Conservation (phyloP, 1,140 invertebrate species). For the Trissolcus basalis region DNA sequence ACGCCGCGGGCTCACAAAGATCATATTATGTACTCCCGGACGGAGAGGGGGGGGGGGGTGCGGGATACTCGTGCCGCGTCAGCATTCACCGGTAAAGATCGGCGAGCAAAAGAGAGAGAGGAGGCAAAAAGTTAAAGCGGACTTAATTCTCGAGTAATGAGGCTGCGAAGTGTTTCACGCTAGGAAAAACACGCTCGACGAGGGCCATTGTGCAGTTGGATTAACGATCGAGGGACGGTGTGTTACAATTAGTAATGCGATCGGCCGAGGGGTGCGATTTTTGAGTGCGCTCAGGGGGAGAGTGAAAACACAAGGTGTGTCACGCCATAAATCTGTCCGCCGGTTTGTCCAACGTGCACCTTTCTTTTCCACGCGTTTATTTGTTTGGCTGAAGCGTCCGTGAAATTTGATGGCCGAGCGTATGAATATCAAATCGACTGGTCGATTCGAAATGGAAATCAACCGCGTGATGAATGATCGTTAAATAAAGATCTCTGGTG, state of each 20-base stretch:
- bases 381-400: too few species aligned
- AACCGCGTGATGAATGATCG: too few species aligned
- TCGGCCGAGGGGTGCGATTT: conserved; percentile 12
- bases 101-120: not conserved
- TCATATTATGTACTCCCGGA: conserved; percentile 10
- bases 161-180: conserved; percentile 34
- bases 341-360: not conserved
- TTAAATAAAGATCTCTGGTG: too few species aligned
- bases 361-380: not conserved
- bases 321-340: too few species aligned
- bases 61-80: not conserved
- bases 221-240: conserved; percentile 11
- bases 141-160: conserved; percentile 36
- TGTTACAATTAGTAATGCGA: conserved; percentile 41
- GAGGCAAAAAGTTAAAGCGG: conserved; percentile 28
- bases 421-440: too few species aligned
- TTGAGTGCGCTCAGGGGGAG: conserved; percentile 11
- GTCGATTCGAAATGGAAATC: too few species aligned
- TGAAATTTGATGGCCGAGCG: too few species aligned
- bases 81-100: too few species aligned
- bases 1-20: conserved; percentile 9
- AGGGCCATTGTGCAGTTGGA: conserved; percentile 18
- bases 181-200: conserved; percentile 21
- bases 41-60: not conserved
- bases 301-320: not conserved